Conservation (phyloP, 2,888 invertebrate species). For the Corythucha ciliata region DNA sequence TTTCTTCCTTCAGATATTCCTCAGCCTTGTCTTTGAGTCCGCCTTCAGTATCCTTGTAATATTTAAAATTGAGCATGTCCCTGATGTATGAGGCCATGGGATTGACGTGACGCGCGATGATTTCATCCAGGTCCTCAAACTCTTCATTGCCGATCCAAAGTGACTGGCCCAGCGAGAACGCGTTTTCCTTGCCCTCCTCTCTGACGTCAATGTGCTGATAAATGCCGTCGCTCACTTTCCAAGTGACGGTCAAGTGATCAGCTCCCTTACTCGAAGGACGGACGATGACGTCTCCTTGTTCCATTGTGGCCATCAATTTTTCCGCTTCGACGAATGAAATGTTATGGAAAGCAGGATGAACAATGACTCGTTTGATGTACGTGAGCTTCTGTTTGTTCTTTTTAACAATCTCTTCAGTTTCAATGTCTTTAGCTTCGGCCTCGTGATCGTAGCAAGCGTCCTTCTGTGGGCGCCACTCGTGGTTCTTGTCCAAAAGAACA, state of each 20-base stretch:
- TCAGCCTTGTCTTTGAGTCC: conserved; percentile 82
- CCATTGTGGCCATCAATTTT: conserved; percentile 80
- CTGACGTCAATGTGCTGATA: conserved; percentile 93
- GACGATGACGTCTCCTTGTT: conserved; percentile 93
- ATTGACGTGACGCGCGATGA: conserved; percentile 89
- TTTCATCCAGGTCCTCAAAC: conserved; percentile 98
- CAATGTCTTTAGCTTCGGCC: conserved; percentile 66
- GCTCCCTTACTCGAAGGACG: conserved; percentile 94
- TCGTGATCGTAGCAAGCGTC: conserved; percentile 89
- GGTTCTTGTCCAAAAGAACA: conserved; percentile 81
- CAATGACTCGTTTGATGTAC: conserved; percentile 91
- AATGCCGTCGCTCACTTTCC: conserved; percentile 93
- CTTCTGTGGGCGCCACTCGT: conserved; percentile 80
- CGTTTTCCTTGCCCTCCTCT: conserved; percentile 93
- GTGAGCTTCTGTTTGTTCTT: conserved; percentile 72
- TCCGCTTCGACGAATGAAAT: conserved; percentile 88
- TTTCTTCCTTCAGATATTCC: conserved; percentile 78
- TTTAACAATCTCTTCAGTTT: conserved; percentile 69
- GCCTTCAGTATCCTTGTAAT: conserved; percentile 67
- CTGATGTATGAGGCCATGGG: conserved; percentile 93
- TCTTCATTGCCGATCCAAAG: conserved; percentile 85
- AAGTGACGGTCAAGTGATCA: conserved; percentile 93
- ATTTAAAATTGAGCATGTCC: conserved; percentile 84
- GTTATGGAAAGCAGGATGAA: conserved; percentile 95
- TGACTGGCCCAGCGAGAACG: conserved; percentile 81